phyloP scores from a whole-genome alignment of 2,797 vertebrate species.

The Enteromius afrohamiltoni region DNA sequence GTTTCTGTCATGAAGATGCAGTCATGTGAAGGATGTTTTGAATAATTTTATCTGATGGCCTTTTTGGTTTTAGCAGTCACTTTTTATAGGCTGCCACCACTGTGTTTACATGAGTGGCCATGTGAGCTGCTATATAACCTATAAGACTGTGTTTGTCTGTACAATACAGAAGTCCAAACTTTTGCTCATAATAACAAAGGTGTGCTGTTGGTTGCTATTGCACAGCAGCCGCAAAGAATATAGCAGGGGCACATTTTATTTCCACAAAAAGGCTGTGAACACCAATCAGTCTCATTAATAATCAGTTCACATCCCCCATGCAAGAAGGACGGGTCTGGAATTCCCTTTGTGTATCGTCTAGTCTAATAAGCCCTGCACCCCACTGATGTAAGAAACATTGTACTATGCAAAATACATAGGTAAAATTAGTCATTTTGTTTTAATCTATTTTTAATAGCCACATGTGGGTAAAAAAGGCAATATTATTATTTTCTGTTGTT shows the following conservation, averaged over 20 bases:
- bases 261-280: conserved; percentile 39
- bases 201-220: conserved; percentile 68
- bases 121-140: not conserved
- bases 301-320: conserved; percentile 60
- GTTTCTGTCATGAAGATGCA: conserved; percentile 83
- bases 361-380: conserved; percentile 52
- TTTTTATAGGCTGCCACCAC: conserved; percentile 1
- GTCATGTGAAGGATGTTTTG: conserved; percentile 81
- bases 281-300: conserved; percentile 61
- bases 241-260: conserved; percentile 58
- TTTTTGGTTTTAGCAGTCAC: conserved; percentile 57
- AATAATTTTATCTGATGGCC: conserved; percentile 77
- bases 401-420: not conserved
- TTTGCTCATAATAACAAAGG: conserved; percentile 22
- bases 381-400: conserved; percentile 18
- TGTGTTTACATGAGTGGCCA: conserved; percentile 17
- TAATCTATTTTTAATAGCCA: not conserved
- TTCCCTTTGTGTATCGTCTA: conserved; percentile 56
- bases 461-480: not conserved
- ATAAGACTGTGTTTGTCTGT: not conserved
- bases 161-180: conserved; percentile 55
- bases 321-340: conserved; percentile 53
- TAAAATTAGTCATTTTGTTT: not conserved
- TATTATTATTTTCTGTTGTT: not conserved
- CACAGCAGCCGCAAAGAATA: conserved; percentile 68